Evolutionary conservation across 1,140 invertebrate genomes (phyloP), one percentile per base, ranked within the genome.

Genomic region (Sarcophaga bullata): DNA sequence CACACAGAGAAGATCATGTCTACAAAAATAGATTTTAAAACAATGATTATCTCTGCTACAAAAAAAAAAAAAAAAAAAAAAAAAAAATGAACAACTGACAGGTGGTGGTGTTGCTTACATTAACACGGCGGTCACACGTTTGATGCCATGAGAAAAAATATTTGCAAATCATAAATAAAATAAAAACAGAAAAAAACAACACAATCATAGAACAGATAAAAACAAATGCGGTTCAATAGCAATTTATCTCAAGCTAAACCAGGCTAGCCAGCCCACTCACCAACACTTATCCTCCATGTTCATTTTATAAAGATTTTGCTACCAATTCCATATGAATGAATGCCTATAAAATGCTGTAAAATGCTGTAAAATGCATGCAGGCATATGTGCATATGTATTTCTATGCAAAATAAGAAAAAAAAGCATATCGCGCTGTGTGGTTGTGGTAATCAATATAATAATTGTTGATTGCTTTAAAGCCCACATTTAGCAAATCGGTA

Each of bases 391-490:
- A 4, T 37, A 2, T 37, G 25, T 4, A 37, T 37, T 37, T 37
- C 25, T 37, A 37, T 37, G 25, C 25, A 37, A 37, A 37, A 37
- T 37, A 37, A 37, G 4, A 37, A 37, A 37, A 37, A 37, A 37
- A 37, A 37, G 25, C 25, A 37, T 37, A 37, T 37, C 25, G 25
- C 4, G 25, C 4, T 37, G 25, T 72, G 62, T 15, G 9, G 58
- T 13, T 62, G 62, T 15, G 46, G 75, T 76, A 17, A 78, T 50
- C n/a, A 78, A 50, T 76, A 49, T 47, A 75, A 75, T 19, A 19
- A 52, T 52, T 78, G n/a, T 78, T 52, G 75, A 52, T 78, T 37
- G 19, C 75, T 78, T 78, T 78, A 48, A 78, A 52, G 75, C 75
- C 75, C 75, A 78, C 75, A 47, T 25, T 72, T 17, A 17, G 62